phyloP scores from a whole-genome alignment of 2,888 invertebrate genomes.

The Dolomedes plantarius region DNA sequence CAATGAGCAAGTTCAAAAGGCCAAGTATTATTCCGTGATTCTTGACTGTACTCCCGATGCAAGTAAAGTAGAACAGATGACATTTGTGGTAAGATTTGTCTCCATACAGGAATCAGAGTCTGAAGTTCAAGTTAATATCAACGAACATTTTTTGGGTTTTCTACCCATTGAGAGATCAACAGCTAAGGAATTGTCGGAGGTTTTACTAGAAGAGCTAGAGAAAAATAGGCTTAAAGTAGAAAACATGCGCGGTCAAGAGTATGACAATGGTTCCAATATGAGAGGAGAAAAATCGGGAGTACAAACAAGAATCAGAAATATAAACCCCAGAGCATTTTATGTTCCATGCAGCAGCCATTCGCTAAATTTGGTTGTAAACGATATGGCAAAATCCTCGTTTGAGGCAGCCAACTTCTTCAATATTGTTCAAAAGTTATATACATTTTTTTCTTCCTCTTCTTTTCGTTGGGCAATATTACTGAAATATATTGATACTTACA shows the following conservation, averaged over 20 bases:
- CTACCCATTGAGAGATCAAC: constrained; percentile 2
- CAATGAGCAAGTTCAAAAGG: neutral
- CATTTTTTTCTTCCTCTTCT: constrained; percentile 7
- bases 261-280: too few relatives aligned
- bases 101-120: constrained; percentile 2
- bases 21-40: too few relatives aligned
- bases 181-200: neutral
- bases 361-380: too few relatives aligned
- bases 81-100: constrained; percentile 14
- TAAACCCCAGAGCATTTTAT: too few relatives aligned
- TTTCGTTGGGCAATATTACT: constrained; percentile 27
- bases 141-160: constrained; percentile 22
- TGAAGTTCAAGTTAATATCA: neutral
- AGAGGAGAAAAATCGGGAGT: neutral
- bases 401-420: too few relatives aligned
- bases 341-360: too few relatives aligned
- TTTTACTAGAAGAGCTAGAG: neutral
- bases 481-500: constrained; percentile 15
- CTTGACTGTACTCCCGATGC: constrained; percentile 10
- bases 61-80: constrained; percentile 31
- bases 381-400: too few relatives aligned
- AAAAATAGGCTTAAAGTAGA: neutral
- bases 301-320: neutral
- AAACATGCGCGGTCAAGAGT: constrained; percentile 1
- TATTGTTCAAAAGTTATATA: too few relatives aligned